Percentiles rank a stretch among this genome's conserved stretches.
Conservation (phyloP, 2,888 invertebrate genomes). For the Lysandra bellargus region DNA sequence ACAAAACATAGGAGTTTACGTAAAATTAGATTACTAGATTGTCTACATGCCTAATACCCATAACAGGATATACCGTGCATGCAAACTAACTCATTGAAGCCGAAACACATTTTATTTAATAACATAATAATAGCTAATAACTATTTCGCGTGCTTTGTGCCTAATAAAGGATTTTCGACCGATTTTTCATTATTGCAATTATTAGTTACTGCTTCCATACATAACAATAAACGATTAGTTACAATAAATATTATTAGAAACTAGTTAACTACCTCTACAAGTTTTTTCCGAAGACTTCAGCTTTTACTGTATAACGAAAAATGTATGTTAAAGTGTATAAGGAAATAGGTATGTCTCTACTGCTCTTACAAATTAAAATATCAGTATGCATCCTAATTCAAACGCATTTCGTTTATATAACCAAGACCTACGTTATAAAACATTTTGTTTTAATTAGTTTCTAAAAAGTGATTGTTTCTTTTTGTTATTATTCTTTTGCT, state of each 20-base stretch:
- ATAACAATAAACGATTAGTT: background rate
- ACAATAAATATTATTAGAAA: background rate
- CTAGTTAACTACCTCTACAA: too few relatives aligned
- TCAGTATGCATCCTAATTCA: too few relatives aligned
- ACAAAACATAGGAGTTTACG: background rate
- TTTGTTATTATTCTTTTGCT: too few relatives aligned
- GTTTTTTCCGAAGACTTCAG: too few relatives aligned
- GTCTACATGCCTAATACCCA: constrained; percentile 16
- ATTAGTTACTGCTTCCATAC: background rate
- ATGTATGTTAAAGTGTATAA: too few relatives aligned
- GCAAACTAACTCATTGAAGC: background rate
- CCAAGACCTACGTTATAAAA: too few relatives aligned
- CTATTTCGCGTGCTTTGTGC: background rate
- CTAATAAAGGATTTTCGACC: constrained; percentile 1
- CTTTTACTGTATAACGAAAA: too few relatives aligned
- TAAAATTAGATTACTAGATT: constrained; percentile 4
- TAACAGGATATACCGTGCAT: background rate
- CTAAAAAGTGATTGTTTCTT: too few relatives aligned
- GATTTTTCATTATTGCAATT: background rate
- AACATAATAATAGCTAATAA: background rate
- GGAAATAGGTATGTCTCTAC: too few relatives aligned
- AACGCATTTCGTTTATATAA: too few relatives aligned
- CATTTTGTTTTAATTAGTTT: too few relatives aligned
- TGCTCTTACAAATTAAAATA: too few relatives aligned
- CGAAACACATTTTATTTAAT: constrained; percentile 1